A percentile compares a stretch with the other conserved stretches of the same genome.
These are phyloP conservation scores for Gari tellinella DNA, from an alignment of 2,888 invertebrate species.

Conservation along the genomic window DNA sequence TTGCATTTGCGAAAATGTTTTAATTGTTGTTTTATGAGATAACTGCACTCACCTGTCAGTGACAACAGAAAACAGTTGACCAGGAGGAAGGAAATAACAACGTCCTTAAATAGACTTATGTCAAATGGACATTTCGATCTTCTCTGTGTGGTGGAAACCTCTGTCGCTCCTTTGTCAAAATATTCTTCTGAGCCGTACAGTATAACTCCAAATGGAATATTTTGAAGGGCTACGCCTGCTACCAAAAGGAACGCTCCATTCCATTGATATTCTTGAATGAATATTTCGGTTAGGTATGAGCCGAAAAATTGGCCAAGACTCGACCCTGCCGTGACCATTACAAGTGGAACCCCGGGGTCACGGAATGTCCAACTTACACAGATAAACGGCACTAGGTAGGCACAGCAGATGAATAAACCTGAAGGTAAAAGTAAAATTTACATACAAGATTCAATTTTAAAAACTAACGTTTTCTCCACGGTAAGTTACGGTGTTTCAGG, in stretches of 20 bases:
- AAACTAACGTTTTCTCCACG: too few species aligned
- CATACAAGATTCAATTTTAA: too few species aligned
- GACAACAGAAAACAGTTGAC: slow-evolving; percentile 1
- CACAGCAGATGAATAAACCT: slow-evolving; percentile 39
- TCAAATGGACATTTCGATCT: neutral
- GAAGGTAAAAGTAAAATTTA: neutral
- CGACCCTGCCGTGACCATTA: slow-evolving; percentile 38
- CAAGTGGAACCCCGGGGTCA: slow-evolving; percentile 42
- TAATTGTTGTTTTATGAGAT: too few species aligned
- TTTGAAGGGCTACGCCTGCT: slow-evolving; percentile 25
- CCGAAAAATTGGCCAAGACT: slow-evolving; percentile 41
- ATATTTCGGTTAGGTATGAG: slow-evolving; percentile 26
- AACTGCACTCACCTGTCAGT: neutral
- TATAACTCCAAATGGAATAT: slow-evolving; percentile 20
- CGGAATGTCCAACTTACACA: slow-evolving; percentile 33
- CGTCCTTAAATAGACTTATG: neutral
- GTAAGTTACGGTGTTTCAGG: too few species aligned
- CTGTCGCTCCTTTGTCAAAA: neutral
- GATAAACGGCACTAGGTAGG: slow-evolving; percentile 37
- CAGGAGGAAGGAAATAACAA: neutral
- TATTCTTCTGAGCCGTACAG: slow-evolving; percentile 21
- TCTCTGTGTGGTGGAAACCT: too few species aligned
- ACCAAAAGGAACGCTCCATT: slow-evolving; percentile 34
- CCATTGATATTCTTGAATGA: slow-evolving; percentile 30
- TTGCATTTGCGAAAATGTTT: too few species aligned